Percentiles rank a stretch among this genome's conserved stretches.
Evolutionary conservation across 2,113 vertebrate genomes (phyloP).

Genomic region (Parus major): DNA sequence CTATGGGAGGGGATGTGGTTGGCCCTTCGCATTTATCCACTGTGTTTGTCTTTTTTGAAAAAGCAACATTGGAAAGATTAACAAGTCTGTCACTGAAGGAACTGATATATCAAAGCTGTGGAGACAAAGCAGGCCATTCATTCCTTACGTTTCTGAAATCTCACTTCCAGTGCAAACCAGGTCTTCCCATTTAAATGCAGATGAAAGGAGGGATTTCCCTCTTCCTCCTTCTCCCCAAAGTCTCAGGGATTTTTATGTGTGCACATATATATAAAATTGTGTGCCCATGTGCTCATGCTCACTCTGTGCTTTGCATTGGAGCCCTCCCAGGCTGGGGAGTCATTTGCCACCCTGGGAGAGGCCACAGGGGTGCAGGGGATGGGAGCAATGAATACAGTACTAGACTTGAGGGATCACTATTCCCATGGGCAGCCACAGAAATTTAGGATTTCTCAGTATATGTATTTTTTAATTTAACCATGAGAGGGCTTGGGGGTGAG

Average conservation of each 20-base stretch:
- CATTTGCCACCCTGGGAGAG: background rate
- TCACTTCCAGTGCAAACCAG: conserved; percentile 53
- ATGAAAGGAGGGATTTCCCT: conserved; percentile 66
- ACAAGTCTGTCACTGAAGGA: conserved; percentile 73
- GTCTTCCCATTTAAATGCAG: conserved; percentile 50
- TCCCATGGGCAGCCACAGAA: background rate
- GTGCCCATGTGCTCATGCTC: background rate
- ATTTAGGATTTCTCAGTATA: background rate
- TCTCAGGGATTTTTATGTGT: background rate
- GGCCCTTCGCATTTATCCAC: conserved; percentile 70
- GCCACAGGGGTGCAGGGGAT: background rate
- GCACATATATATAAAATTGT: background rate
- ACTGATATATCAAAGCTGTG: conserved; percentile 73
- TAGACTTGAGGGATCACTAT: background rate
- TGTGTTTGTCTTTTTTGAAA: conserved; percentile 74
- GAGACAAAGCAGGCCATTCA: conserved; percentile 74
- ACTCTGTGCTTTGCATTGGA: background rate
- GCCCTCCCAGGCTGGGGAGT: background rate
- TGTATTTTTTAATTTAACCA: background rate
- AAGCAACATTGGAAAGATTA: conserved; percentile 75
- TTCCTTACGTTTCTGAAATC: conserved; percentile 61
- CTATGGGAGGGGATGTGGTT: conserved; percentile 74
- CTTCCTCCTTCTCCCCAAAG: background rate
- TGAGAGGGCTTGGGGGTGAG: background rate
- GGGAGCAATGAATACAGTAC: background rate